Evolutionary conservation across 2,888 invertebrate genomes (phyloP).

Genomic region (Eledone cirrhosa): DNA sequence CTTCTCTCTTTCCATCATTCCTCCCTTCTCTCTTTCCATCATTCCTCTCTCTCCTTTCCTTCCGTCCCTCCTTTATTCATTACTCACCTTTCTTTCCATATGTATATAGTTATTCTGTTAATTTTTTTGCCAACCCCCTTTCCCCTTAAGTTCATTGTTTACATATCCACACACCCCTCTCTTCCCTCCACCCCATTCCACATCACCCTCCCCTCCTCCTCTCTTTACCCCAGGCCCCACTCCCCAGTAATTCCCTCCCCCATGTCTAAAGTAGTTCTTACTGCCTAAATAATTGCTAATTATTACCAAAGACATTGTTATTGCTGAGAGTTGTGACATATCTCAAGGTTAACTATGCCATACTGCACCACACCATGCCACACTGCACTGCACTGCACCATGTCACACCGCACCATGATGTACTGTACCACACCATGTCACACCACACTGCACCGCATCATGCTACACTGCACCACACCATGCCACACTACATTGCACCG

Average conservation of each 20-base stretch:
- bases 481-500: too few species aligned
- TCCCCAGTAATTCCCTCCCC: not conserved
- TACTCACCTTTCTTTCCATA: not conserved
- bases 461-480: too few species aligned
- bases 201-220: not conserved
- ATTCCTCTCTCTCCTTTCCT: not conserved
- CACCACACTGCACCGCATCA: too few species aligned
- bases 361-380: too few species aligned
- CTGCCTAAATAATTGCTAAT: too few species aligned
- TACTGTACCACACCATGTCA: too few species aligned
- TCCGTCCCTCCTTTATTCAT: not conserved
- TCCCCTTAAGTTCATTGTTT: not conserved
- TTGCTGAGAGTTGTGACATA: too few species aligned
- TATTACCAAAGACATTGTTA: too few species aligned
- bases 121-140: not conserved
- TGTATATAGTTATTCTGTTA: not conserved
- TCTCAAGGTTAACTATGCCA: too few species aligned
- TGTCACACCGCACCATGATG: too few species aligned
- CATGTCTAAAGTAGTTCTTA: too few species aligned
- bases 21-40: not conserved
- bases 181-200: not conserved
- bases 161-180: not conserved
- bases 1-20: not conserved
- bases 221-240: not conserved
- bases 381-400: too few species aligned